A percentile compares a stretch with the other conserved stretches of the same genome.
phyloP scores from a whole-genome alignment of 2,888 invertebrate genomes.

The Villa cingulata region DNA sequence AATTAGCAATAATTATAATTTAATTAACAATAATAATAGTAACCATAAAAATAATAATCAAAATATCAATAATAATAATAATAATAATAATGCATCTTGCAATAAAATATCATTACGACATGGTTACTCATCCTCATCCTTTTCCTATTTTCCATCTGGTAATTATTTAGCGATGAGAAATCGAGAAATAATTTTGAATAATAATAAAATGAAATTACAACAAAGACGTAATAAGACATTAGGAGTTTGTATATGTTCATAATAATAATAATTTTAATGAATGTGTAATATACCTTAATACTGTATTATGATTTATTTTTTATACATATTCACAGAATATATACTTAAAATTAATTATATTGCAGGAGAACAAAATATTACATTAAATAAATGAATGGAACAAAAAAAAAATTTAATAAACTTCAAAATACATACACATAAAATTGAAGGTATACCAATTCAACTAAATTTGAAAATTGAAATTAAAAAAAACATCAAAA shows the following conservation, averaged over 20 bases:
- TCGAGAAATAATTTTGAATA: constrained; percentile 2
- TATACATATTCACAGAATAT: no score
- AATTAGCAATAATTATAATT: background rate
- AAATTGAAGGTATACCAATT: no score
- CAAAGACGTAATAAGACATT: constrained; percentile 25
- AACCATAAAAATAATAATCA: background rate
- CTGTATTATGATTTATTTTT: no score
- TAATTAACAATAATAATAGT: background rate
- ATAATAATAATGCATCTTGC: background rate
- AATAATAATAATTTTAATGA: constrained; percentile 7
- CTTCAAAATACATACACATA: no score
- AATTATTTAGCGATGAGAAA: constrained; percentile 9
- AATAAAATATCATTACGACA: constrained; percentile 2
- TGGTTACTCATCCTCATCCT: constrained; percentile 11
- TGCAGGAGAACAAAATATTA: no score
- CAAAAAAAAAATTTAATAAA: no score
- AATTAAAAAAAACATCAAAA: no score
- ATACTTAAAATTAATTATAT: no score
- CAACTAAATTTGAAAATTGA: no score
- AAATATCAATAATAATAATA: background rate
- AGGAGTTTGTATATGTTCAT: constrained; percentile 36
- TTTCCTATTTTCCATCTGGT: constrained; percentile 10
- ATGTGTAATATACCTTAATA: no score
- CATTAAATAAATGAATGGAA: no score
- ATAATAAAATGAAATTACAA: constrained; percentile 8